Percentiles rank a stretch among this genome's conserved stretches.
Evolutionary conservation across 2,888 invertebrate species (phyloP).

Genomic region (Pharmacophagus antenor): DNA sequence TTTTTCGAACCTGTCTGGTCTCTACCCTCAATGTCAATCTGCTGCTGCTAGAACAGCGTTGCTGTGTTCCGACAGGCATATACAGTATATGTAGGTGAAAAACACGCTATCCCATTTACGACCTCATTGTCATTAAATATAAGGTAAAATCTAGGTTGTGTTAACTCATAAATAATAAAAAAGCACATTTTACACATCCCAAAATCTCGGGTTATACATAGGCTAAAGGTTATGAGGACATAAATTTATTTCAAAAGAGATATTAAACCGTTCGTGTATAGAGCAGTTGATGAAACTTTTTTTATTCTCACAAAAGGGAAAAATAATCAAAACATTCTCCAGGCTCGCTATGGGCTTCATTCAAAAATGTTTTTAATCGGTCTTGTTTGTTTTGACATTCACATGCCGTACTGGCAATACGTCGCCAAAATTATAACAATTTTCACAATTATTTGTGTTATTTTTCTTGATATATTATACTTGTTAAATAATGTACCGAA

Average conservation of each 20-base stretch:
- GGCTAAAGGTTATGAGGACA: neutral
- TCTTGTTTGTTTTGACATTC: slow-evolving; percentile 10
- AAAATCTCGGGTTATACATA: too few species aligned
- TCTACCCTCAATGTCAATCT: too few species aligned
- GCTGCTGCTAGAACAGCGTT: too few species aligned
- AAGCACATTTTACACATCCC: too few species aligned
- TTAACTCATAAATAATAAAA: too few species aligned
- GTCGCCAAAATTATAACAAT: neutral
- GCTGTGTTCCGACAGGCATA: too few species aligned
- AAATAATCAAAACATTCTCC: slow-evolving; percentile 26
- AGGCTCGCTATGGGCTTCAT: slow-evolving; percentile 10
- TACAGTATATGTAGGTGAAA: too few species aligned
- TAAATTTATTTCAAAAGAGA: slow-evolving; percentile 10
- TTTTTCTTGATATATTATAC: neutral
- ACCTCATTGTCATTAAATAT: too few species aligned
- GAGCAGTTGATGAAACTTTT: slow-evolving; percentile 25
- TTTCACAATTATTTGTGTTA: too few species aligned
- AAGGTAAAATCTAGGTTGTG: too few species aligned
- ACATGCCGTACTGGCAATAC: neutral
- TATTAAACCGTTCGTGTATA: slow-evolving; percentile 7
- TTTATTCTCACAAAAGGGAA: slow-evolving; percentile 13
- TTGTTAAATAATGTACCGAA: neutral
- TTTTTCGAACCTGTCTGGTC: too few species aligned
- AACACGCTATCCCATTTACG: too few species aligned
- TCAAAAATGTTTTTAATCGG: slow-evolving; percentile 21